Base-by-base conservation (phyloP, 1,140 invertebrate genomes). In the Anoplolepis gracilipes region DNA sequence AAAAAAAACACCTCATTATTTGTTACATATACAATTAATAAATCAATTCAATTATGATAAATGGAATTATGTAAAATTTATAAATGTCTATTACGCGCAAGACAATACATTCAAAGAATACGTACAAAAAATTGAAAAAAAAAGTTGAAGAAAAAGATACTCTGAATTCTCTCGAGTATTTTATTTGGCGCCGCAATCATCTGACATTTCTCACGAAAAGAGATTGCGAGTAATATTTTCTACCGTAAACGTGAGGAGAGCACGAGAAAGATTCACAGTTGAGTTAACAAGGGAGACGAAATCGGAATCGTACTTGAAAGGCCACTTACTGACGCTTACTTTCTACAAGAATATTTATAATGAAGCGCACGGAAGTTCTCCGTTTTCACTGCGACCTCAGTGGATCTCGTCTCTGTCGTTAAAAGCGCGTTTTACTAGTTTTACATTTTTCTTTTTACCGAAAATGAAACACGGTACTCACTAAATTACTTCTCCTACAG, bases 261-360 rank as follows among this genome's bases (percentile, higher is more conserved):
- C 49, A 59, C 78, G 78, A 53, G 49, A 70, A 55, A 77, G 33
- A 64, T 85, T 70, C 28, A 78, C 42, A 81, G 57, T 72, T 57
- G 72, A 87, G 82, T 72, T 87, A 87, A 85, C 82, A 67, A 77
- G 46, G 36, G 25, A 77, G 72, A 87, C 72, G 30, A 87, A 87
- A 85, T 65, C 33, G 64, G 72, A 87, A 67, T 85, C 69, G 72
- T 87, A 85, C 82, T 87, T 85, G 85, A 85, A 78, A 87, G 82
- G 65, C 79, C 79, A 86, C 69, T 87, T 87, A 85, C 42, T n/a
- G 65, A 85, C 82, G 84, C 75, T 87, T 87, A 87, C 86, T 87
- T 87, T 87, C 86, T 85, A 87, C 84, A 59, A 85, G 81, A 84
- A 87, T 76, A 69, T 84, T 64, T 75, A 85, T 67, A 84, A 86